A percentile compares a stretch with the other conserved stretches of the same genome.
Evolutionary conservation across 2,888 invertebrate species (phyloP).

Genomic region (Nomada hirtipes): DNA sequence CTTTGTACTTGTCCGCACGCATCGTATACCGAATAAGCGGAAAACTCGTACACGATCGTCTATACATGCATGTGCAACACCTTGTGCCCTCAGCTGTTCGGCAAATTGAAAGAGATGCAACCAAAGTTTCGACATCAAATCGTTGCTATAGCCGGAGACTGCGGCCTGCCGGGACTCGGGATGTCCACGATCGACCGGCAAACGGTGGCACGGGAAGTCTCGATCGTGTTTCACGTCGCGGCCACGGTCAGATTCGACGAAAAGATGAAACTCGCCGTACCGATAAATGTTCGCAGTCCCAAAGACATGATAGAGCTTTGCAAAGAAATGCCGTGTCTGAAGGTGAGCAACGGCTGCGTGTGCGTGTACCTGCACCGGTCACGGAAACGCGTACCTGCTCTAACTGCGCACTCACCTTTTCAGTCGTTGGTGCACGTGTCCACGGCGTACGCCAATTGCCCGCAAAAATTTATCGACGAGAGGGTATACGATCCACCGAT

Average conservation of each 20-base stretch:
- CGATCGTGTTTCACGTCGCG: slow-evolving; percentile 86
- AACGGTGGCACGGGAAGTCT: slow-evolving; percentile 85
- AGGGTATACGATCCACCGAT: slow-evolving; percentile 86
- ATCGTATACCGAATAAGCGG: too few relatives aligned
- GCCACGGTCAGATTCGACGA: slow-evolving; percentile 90
- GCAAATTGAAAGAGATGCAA: slow-evolving; percentile 85
- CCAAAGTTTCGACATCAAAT: slow-evolving; percentile 88
- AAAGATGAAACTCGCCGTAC: slow-evolving; percentile 89
- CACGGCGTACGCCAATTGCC: slow-evolving; percentile 87
- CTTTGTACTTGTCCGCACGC: too few relatives aligned
- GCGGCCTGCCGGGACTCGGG: slow-evolving; percentile 87
- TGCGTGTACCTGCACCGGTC: neutral
- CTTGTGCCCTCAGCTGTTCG: slow-evolving; percentile 85
- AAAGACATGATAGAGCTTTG: slow-evolving; percentile 88
- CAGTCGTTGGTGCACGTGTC: slow-evolving; percentile 86
- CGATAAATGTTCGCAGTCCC: slow-evolving; percentile 90
- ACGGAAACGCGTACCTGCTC: neutral
- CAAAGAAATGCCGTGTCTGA: slow-evolving; percentile 88
- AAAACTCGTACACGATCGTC: too few relatives aligned
- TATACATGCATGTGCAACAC: too few relatives aligned
- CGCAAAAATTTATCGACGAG: slow-evolving; percentile 85
- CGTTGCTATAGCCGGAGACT: slow-evolving; percentile 86
- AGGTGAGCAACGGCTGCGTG: slow-evolving; percentile 80
- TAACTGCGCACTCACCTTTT: slow-evolving; percentile 32
- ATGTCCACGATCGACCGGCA: slow-evolving; percentile 86